Evolutionary conservation across 2,888 invertebrate species (phyloP), one percentile per base, ranked within the genome.

Genomic region (Encarsia formosa): DNA sequence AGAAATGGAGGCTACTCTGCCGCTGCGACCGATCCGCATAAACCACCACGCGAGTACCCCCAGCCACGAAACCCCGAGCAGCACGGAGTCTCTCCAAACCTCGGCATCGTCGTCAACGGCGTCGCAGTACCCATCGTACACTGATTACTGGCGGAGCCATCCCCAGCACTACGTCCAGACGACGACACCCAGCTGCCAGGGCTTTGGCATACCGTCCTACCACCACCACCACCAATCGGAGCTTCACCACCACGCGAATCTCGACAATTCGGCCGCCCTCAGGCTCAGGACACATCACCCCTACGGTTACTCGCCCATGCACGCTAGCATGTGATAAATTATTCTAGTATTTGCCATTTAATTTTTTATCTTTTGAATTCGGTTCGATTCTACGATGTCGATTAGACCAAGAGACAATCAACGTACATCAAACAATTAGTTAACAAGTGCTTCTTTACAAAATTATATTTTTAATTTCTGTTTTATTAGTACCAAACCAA

Each of bases 301-400:
- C 8, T 74, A 73, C 15, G 48, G 48, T 4, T 72, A 73, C 47
- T 65, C 73, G 1, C 67, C 71, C 2, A 73, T 74, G 73, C 73
- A 73, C 56, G 73, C 73, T 45, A 73, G 72, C 54, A 73, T 73
- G 71, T 74, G 64, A 68, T 26, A 11, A 26, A 26, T n/a, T n/a
- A n/a, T n/a, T n/a, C n/a, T n/a, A n/a, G n/a, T n/a, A n/a, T n/a
- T n/a, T n/a, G n/a, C n/a, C n/a, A n/a, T n/a, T n/a, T n/a, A n/a
- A n/a, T n/a, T n/a, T n/a, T n/a, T n/a, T n/a, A n/a, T n/a, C n/a
- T n/a, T n/a, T n/a, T n/a, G n/a, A n/a, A n/a, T n/a, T n/a, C n/a
- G n/a, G n/a, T n/a, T n/a, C n/a, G n/a, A n/a, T n/a, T n/a, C n/a
- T n/a, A n/a, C n/a, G n/a, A n/a, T n/a, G n/a, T n/a, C n/a, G n/a